Percentiles rank a stretch among this genome's conserved stretches.
Evolutionary conservation across 2,113 vertebrate genomes (phyloP).

Genomic region (Blennius ocellaris): DNA sequence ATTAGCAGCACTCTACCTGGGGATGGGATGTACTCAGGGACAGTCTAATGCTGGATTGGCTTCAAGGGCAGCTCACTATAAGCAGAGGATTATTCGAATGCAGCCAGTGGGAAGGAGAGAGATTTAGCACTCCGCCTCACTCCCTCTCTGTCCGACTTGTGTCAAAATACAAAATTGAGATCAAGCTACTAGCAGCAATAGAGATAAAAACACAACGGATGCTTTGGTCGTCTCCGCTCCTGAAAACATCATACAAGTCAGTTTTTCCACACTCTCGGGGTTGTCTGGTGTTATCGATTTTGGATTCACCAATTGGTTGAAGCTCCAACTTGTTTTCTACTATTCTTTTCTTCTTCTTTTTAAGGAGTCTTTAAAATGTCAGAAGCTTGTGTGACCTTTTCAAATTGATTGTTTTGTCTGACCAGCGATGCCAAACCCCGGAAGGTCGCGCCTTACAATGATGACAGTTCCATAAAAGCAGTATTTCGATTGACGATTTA

Average conservation of each 20-base stretch:
- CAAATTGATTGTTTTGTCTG: not conserved
- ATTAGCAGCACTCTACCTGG: constrained; percentile 72
- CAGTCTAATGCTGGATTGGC: constrained; percentile 69
- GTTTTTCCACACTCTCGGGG: too few species aligned
- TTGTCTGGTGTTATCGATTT: not conserved
- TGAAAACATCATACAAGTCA: not conserved
- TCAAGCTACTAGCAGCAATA: constrained; percentile 36
- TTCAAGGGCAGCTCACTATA: constrained; percentile 71
- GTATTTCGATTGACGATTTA: too few species aligned
- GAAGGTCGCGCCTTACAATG: not conserved
- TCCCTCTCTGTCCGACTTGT: constrained; percentile 45
- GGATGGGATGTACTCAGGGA: constrained; percentile 73
- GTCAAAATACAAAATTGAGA: constrained; percentile 56
- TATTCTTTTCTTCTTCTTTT: not conserved
- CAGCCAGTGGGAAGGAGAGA: constrained; percentile 63
- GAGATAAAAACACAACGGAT: constrained; percentile 20
- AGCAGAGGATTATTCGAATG: constrained; percentile 71
- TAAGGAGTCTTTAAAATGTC: not conserved
- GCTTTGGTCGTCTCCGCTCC: not conserved
- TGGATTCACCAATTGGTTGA: not conserved
- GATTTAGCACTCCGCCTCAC: constrained; percentile 42
- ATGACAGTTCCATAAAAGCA: too few species aligned
- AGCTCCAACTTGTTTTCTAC: not conserved
- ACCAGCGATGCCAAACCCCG: not conserved
- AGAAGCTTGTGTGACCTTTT: not conserved